Percentiles rank a stretch among this genome's conserved stretches.
Conservation (phyloP, 2,888 invertebrate genomes). For the Agrilus mali region DNA sequence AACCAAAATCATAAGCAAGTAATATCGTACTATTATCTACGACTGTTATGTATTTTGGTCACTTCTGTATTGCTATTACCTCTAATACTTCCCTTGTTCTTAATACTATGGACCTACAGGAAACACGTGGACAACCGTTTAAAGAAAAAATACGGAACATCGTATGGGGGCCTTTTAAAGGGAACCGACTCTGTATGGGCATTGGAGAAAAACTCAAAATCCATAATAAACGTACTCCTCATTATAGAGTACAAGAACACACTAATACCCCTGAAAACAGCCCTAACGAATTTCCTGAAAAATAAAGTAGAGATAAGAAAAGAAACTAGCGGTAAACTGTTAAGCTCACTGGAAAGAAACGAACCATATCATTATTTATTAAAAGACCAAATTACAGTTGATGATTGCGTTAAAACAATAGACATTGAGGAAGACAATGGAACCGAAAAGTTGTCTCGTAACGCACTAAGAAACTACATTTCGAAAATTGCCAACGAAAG, state of each 20-base stretch:
- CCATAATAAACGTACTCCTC: constrained; percentile 38
- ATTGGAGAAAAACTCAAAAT: constrained; percentile 35
- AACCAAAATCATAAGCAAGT: too few relatives aligned
- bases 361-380: constrained; percentile 41
- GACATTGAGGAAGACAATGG: background rate
- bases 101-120: constrained; percentile 9
- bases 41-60: too few relatives aligned
- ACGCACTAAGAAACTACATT: too few relatives aligned
- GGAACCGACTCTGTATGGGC: constrained; percentile 44
- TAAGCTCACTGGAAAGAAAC: too few relatives aligned
- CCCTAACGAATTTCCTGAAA: too few relatives aligned
- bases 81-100: too few relatives aligned
- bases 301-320: too few relatives aligned
- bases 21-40: too few relatives aligned
- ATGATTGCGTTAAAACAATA: constrained; percentile 7
- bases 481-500: constrained; percentile 22
- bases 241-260: constrained; percentile 24
- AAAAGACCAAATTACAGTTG: constrained; percentile 24
- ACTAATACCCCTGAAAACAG: background rate
- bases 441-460: too few relatives aligned
- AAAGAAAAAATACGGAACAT: constrained; percentile 21
- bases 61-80: too few relatives aligned
- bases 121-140: constrained; percentile 11
- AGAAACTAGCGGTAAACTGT: too few relatives aligned
- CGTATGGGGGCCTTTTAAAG: constrained; percentile 36